Evolutionary conservation across 2,113 vertebrate genomes (phyloP).

Genomic region (Melanerpes aurifrons): DNA sequence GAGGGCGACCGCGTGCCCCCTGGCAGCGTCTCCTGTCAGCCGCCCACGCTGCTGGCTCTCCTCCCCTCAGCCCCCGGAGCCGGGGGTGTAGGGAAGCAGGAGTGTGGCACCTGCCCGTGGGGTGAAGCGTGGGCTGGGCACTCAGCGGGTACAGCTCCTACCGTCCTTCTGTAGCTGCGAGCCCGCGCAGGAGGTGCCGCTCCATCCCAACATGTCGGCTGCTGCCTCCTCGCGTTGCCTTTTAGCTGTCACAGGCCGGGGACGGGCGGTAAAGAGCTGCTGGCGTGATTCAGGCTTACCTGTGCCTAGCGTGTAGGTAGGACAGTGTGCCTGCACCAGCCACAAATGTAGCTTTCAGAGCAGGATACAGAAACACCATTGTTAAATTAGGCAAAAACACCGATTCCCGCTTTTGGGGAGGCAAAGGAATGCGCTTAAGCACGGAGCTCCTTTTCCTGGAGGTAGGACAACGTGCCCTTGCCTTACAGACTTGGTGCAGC

Average conservation of each 20-base stretch:
- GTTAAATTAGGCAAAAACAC: not conserved
- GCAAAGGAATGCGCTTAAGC: rapidly evolving
- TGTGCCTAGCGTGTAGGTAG: not conserved
- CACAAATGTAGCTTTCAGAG: too few relatives aligned
- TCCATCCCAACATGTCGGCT: not conserved
- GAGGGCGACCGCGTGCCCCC: rapidly evolving
- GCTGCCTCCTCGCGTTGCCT: too few relatives aligned
- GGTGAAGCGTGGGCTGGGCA: too few relatives aligned
- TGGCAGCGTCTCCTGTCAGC: rapidly evolving
- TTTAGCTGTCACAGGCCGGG: not conserved
- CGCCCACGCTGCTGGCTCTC: rapidly evolving
- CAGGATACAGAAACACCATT: rapidly evolving
- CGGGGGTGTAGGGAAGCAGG: rapidly evolving
- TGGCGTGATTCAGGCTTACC: not conserved
- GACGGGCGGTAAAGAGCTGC: not conserved
- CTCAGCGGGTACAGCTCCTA: not conserved
- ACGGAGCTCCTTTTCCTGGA: rapidly evolving
- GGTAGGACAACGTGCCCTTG: rapidly evolving
- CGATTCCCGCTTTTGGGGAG: not conserved
- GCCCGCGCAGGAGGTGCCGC: not conserved
- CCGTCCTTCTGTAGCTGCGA: rapidly evolving
- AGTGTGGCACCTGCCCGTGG: rapidly evolving
- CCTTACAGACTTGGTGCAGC: not conserved
- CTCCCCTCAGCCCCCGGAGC: rapidly evolving
- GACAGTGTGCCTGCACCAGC: too few relatives aligned